A percentile compares a stretch with the other conserved stretches of the same genome.
These are phyloP conservation scores for Aelia acuminata DNA, from an alignment of 2,888 invertebrate species.

Conservation along the genomic window DNA sequence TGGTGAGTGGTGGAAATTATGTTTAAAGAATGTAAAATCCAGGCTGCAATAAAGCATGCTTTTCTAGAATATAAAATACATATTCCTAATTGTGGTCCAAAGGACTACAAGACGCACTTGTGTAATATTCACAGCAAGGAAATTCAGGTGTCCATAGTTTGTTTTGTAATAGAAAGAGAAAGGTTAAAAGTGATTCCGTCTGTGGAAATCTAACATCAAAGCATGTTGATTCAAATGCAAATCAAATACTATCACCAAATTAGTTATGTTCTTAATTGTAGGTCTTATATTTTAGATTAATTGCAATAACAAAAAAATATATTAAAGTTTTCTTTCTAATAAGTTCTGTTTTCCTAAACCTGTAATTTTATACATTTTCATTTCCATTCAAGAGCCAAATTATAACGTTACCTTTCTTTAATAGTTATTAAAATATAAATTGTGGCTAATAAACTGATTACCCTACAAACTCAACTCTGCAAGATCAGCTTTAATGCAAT, in stretches of 20 bases:
- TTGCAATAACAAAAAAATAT: background rate
- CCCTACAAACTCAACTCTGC: background rate
- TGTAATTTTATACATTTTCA: background rate
- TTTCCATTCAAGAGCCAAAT: background rate
- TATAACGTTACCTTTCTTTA: background rate
- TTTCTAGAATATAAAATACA: conserved; percentile 4
- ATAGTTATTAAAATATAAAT: background rate
- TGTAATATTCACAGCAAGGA: background rate
- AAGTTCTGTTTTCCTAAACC: background rate
- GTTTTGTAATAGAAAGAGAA: background rate
- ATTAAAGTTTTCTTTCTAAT: background rate
- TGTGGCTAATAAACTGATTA: background rate
- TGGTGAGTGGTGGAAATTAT: conserved; percentile 8
- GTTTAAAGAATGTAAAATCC: background rate
- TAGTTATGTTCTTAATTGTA: background rate
- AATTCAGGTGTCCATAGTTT: background rate
- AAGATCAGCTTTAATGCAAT: too few species aligned
- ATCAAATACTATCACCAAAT: background rate
- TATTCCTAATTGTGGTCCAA: conserved; percentile 14
- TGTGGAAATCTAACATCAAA: background rate
- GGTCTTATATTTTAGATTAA: background rate
- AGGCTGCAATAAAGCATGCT: background rate
- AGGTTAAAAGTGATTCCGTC: background rate
- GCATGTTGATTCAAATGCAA: background rate
- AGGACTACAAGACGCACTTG: background rate